Evolutionary conservation across 2,888 invertebrate species (phyloP), one percentile per base, ranked within the genome.

Genomic region (Lamellibrachia columna): DNA sequence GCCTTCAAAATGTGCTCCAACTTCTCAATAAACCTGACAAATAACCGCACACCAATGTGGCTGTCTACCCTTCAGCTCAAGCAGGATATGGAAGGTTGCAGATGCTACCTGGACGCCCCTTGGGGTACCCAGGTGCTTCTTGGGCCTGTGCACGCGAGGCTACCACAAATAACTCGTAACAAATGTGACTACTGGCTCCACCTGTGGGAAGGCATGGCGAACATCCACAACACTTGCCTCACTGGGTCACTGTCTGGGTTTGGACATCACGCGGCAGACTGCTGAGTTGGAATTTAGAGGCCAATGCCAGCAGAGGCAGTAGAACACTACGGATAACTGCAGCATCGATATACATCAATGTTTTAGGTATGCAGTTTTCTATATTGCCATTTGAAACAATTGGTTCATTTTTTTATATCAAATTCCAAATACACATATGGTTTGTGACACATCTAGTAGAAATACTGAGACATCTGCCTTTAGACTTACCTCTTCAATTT

Each of bases 141-240:
- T 22, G 75, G 75, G 22, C 75, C 75, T 22, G 75, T 75, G 22
- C 75, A 22, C 1, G 22, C n/a, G 75, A 75, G n/a, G 22, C 15
- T 75, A 15, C 15, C 3, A 3, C 3, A 15, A 15, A 22, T n/a
- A 3, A 4, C 15, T 3, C 75, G 15, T 75, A n/a, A 22, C 22
- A 22, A n/a, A 75, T 75, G 75, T 75, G 75, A 75, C 75, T n/a
- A 75, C 75, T 75, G 75, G 75, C 75, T 75, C 75, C 75, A 75
- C 22, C 6, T 75, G 6, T 75, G 75, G 75, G 75, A 75, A 75
- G 75, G 75, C 75, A 15, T 6, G n/a, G n/a, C 2, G 75, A 75
- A 75, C 75, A 75, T 75, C 75, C 22, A 22, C 4, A 75, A 75
- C 75, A 75, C 1, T 3, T 75, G 75, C 75, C 75, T 75, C 6